These are phyloP conservation scores for Thecocarcelia acutangulata DNA, from an alignment of 2,888 invertebrate species.

Conservation along the genomic window DNA sequence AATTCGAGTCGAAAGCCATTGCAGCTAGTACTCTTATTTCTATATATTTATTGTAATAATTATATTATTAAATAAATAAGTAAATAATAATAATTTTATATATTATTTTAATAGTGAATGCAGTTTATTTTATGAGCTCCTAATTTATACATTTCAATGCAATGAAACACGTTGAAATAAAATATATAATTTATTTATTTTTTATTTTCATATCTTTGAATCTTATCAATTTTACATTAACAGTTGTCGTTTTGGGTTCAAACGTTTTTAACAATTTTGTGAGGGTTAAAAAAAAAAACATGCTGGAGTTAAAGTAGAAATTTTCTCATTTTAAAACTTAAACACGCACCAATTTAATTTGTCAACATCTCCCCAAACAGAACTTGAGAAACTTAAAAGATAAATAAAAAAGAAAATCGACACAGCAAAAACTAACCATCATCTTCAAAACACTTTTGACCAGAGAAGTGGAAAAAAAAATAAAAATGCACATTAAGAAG, in stretches of 20 bases:
- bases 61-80: too few species aligned
- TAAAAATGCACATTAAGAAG: not conserved
- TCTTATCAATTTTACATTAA: conserved; percentile 57
- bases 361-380: conserved; percentile 65
- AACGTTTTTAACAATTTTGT: not conserved
- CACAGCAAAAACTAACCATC: conserved; percentile 56
- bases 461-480: conserved; percentile 16
- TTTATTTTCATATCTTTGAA: conserved; percentile 26
- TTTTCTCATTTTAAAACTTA: conserved; percentile 61
- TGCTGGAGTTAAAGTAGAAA: conserved; percentile 21
- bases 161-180: conserved; percentile 5
- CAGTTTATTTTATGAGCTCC: conserved; percentile 29
- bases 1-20: too few species aligned
- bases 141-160: conserved; percentile 30
- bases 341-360: conserved; percentile 70
- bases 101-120: not conserved
- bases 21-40: too few species aligned
- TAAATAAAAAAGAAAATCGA: conserved; percentile 1
- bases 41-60: too few species aligned
- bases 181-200: conserved; percentile 7
- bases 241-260: conserved; percentile 3
- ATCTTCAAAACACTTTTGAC: conserved; percentile 53
- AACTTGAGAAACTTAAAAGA: conserved; percentile 41
- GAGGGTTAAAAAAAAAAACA: not conserved
- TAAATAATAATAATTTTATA: too few species aligned